These are phyloP conservation scores for Otis tarda DNA, from an alignment of 2,113 vertebrate genomes.

Conservation along the genomic window DNA sequence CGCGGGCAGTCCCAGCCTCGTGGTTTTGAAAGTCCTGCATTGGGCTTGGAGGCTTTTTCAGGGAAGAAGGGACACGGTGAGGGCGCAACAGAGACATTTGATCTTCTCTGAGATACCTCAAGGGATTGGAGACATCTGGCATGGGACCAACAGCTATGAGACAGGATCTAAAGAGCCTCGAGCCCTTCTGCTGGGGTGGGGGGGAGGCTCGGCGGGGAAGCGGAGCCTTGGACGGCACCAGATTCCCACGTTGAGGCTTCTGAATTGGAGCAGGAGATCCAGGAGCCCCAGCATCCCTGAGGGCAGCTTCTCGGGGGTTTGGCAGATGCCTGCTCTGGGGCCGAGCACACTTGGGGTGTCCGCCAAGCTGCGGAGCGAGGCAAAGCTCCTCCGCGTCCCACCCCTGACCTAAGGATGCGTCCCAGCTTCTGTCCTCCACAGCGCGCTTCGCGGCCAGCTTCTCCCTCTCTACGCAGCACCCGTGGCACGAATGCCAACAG, in stretches of 20 bases:
- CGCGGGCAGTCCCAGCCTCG: background rate
- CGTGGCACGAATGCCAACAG: fast-evolving
- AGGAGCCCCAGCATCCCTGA: background rate
- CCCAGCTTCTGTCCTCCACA: background rate
- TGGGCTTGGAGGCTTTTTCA: background rate
- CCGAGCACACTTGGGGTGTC: fast-evolving
- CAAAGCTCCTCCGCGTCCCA: background rate
- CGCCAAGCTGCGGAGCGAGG: background rate
- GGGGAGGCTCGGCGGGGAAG: background rate
- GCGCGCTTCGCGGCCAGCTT: background rate
- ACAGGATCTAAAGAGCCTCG: background rate
- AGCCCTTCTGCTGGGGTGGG: background rate
- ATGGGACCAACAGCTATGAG: background rate
- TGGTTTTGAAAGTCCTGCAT: background rate
- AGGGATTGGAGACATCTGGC: background rate
- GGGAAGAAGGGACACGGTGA: background rate
- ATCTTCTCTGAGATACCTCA: background rate
- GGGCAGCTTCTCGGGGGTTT: background rate
- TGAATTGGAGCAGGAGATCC: background rate
- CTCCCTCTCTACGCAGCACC: background rate
- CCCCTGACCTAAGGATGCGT: background rate
- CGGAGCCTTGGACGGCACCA: background rate
- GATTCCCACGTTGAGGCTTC: background rate
- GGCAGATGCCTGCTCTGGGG: background rate
- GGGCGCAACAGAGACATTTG: background rate